Evolutionary conservation across 2,888 invertebrate species (phyloP), one percentile per base, ranked within the genome.

Genomic region (Caenorhabditis sp.): DNA sequence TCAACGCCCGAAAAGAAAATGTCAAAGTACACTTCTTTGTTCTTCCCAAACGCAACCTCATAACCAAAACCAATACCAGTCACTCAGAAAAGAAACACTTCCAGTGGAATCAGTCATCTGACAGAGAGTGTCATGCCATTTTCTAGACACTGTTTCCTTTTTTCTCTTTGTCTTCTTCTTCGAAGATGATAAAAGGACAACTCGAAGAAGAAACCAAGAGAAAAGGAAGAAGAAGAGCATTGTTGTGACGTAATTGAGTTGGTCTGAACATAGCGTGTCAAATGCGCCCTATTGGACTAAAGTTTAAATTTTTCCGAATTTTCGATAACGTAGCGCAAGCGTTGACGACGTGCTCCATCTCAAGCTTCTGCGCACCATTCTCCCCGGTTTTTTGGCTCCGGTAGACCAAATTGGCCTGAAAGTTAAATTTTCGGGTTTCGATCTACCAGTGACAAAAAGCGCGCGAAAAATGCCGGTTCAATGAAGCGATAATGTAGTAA

Each of bases 171-270:
- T 47, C 47, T 47, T 47, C 19, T 10, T 64, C 64, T 47, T 64
- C 47, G 64, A 64, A 64, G 47, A 47, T 64, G 64, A 64, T 64
- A 64, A 69, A 69, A 69, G 38, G 38, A 51, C 49, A 66, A 44
- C 44, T 47, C 7, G 31, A 51, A 47, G 47, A 38, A 44, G 41
- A 41, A 61, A 76, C n/a, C 0, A n/a, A 24, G n/a, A 64, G 35
- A 51, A 19, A 28, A 41, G 16, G 47, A 59, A 35, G 19, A 72
- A 44, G 38, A 7, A 70, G 31, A 26, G 5, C 19, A 5, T 1
- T 12, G 8, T 47, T 47, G 47, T 7, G 47, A 47, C n/a, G 19
- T 19, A 7, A 14, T 19, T 7, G 14, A n/a, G n/a, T n/a, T n/a
- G 19, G n/a, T 19, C 5, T 1, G 19, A 38, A 38, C 6, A 38